phyloP scores from a whole-genome alignment of 2,113 vertebrate species.

The Zosterops lateralis region DNA sequence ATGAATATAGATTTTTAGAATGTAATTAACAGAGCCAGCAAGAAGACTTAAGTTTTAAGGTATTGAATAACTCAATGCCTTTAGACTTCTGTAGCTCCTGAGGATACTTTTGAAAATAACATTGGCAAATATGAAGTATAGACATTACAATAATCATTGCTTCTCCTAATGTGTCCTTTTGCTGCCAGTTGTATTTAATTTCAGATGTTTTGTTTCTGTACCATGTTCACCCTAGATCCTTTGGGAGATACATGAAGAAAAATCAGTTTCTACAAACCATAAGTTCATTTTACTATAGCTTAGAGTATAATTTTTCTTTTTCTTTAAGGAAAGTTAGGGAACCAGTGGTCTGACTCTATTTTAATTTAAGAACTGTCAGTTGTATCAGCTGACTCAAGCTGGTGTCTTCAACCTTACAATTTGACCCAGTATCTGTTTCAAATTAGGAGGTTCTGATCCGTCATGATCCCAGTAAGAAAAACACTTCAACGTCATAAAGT shows the following conservation, averaged over 20 bases:
- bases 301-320: background rate
- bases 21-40: background rate
- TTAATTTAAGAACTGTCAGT: background rate
- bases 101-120: background rate
- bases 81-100: background rate
- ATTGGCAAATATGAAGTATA: background rate
- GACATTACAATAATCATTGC: background rate
- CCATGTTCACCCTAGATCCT: fast-evolving
- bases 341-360: background rate
- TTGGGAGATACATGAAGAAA: background rate
- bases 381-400: background rate
- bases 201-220: background rate
- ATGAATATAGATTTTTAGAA: background rate
- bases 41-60: background rate
- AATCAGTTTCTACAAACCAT: background rate
- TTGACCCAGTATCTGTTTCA: fast-evolving
- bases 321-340: background rate
- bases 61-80: background rate
- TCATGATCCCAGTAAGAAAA: background rate
- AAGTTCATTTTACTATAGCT: background rate
- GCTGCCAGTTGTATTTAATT: background rate
- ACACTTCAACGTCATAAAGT: background rate
- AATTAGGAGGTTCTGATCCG: background rate
- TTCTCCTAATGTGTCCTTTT: background rate
- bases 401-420: background rate